phyloP scores from a whole-genome alignment of 1,140 invertebrate genomes.

The Hyphantria cunea region DNA sequence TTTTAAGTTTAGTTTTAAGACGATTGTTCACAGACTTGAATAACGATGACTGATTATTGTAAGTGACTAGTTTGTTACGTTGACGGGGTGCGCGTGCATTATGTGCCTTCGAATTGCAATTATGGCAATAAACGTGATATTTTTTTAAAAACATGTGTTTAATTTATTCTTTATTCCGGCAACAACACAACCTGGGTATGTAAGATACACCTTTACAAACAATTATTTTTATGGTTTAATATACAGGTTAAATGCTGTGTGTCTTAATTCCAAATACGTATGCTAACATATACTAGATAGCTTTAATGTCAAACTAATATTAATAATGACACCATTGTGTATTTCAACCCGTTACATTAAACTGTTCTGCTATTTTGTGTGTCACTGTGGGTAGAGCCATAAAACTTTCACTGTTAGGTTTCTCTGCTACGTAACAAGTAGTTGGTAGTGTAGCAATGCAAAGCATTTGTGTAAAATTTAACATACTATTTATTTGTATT shows the following conservation, averaged over 20 bases:
- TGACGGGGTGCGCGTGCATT: slow-evolving; percentile 75
- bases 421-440: slow-evolving; percentile 65
- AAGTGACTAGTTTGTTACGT: slow-evolving; percentile 67
- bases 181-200: slow-evolving; percentile 2
- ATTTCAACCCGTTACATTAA: slow-evolving; percentile 26
- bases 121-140: slow-evolving; percentile 78
- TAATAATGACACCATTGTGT: slow-evolving; percentile 16
- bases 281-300: not conserved
- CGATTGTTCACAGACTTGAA: slow-evolving; percentile 60
- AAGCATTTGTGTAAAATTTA: slow-evolving; percentile 5
- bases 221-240: no score
- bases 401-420: slow-evolving; percentile 73
- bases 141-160: slow-evolving; percentile 64
- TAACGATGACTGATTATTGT: slow-evolving; percentile 51
- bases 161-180: slow-evolving; percentile 32
- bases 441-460: slow-evolving; percentile 46
- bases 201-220: not conserved
- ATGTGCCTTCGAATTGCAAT: slow-evolving; percentile 80
- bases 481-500: not conserved
- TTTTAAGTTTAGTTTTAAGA: slow-evolving; percentile 46
- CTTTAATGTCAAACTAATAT: slow-evolving; percentile 1
- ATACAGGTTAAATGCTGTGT: no score
- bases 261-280: no score
- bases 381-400: slow-evolving; percentile 56
- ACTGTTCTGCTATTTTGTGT: slow-evolving; percentile 44